Base-by-base conservation (phyloP, 2,888 invertebrate genomes). In the Drosophila infuscata region DNA sequence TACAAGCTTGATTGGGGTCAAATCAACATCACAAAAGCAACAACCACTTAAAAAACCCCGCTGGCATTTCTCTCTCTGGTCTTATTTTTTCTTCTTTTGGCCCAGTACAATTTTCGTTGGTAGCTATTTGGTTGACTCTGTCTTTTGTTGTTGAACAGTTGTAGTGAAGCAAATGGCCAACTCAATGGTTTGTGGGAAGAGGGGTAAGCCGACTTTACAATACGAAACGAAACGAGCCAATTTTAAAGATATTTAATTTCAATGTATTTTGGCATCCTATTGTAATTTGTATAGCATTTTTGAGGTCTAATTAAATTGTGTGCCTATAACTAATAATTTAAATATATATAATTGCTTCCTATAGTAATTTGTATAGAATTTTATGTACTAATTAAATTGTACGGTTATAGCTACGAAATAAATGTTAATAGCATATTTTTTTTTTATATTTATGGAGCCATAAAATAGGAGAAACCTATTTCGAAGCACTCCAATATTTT, bases 1-100 rank as follows among this genome's bases (percentile, higher is more conserved):
- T 60, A 76, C 77, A 78, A 70, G 82, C 78, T 74, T 81, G 80
- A 82, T 82, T 86, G 76, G 75, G 83, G 86, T 83, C 78, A 86
- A 83, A 78, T 86, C 83, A 82, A 78, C 81, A 79, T 75, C 67
- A 75, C 67, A 68, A 65, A 59, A 72, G 51, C 76, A 82, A 67
- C 58, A 64, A 68, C 36, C 38, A 46, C 64, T 53, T 57, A 53
- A 38, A 33, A 52, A n/a, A 46, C 25, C 46, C 36, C 53, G 51
- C 58, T 49, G 35, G 46, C 46, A 46, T 46, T 46, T 46, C 46
- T 46, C 46, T 46, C 25, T 29, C 32, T 25, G 2, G 25, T 25
- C 2, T 25, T 1, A 2, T 25, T 25, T 25, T 25, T 25, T 25
- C 2, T 51, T 29, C 51, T 35, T 46, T 63, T n/a, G 33, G 36